These are phyloP conservation scores for Pithys albifrons DNA, from an alignment of 2,113 vertebrate species.

Conservation along the genomic window DNA sequence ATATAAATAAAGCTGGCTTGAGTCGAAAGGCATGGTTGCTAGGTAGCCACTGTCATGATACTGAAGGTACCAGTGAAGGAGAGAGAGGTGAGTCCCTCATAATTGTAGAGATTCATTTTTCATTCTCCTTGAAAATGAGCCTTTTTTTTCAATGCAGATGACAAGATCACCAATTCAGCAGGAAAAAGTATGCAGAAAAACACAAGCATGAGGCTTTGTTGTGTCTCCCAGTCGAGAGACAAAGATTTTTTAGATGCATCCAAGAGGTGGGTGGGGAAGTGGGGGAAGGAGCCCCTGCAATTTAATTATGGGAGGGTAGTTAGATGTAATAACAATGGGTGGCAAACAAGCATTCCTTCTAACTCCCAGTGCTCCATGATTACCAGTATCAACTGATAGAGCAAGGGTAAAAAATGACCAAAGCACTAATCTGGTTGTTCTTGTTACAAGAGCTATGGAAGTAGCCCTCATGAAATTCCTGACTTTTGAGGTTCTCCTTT, in stretches of 20 bases:
- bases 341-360: slow-evolving; percentile 2
- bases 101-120: slow-evolving; percentile 72
- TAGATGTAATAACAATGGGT: neutral
- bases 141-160: slow-evolving; percentile 33
- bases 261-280: neutral
- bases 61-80: slow-evolving; percentile 64
- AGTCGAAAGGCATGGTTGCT: slow-evolving; percentile 71
- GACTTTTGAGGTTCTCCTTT: neutral
- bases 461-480: neutral
- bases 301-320: slow-evolving; percentile 1
- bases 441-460: neutral
- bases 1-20: slow-evolving; percentile 63
- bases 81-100: slow-evolving; percentile 64
- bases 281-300: neutral
- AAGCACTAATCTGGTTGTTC: neutral
- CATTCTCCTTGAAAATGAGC: slow-evolving; percentile 64
- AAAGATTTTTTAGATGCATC: slow-evolving; percentile 28
- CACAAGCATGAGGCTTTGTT: slow-evolving; percentile 28
- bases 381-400: neutral
- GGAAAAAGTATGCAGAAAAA: slow-evolving; percentile 51
- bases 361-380: neutral
- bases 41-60: slow-evolving; percentile 69
- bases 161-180: slow-evolving; percentile 63
- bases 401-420: neutral
- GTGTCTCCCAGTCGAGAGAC: neutral